phyloP scores from a whole-genome alignment of 1,140 invertebrate species.

The Euwallacea similis region DNA sequence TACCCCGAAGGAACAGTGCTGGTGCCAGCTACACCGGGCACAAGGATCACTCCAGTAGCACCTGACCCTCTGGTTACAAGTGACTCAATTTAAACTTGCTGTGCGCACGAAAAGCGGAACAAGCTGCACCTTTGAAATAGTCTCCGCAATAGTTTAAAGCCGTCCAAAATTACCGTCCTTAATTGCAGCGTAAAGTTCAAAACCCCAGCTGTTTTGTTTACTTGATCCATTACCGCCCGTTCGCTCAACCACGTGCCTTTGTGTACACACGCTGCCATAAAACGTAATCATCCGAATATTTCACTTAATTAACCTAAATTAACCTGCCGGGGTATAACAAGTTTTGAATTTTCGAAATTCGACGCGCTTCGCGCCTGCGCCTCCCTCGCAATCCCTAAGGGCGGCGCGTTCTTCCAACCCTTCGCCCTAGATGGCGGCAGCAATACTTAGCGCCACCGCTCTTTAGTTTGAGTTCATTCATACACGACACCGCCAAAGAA shows the following conservation, averaged over 20 bases:
- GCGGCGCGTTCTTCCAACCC: neutral
- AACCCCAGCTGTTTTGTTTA: slow-evolving; percentile 27
- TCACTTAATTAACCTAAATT: neutral
- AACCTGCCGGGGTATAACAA: neutral
- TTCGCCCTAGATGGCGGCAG: slow-evolving; percentile 4
- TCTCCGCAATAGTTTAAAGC: neutral
- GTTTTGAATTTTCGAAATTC: slow-evolving; percentile 6
- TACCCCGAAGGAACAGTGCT: neutral
- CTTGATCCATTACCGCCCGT: slow-evolving; percentile 18
- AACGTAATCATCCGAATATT: slow-evolving; percentile 3
- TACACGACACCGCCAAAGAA: slow-evolving; percentile 4
- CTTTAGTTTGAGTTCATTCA: neutral
- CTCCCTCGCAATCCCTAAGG: neutral
- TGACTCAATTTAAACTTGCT: neutral
- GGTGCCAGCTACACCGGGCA: neutral
- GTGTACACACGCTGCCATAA: slow-evolving; percentile 4
- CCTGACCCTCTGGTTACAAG: neutral
- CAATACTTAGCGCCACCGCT: neutral
- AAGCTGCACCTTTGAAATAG: neutral
- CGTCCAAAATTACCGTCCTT: too few relatives aligned
- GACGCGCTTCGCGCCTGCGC: neutral
- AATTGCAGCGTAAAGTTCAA: slow-evolving; percentile 15
- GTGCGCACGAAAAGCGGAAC: neutral
- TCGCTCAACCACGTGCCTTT: slow-evolving; percentile 18
- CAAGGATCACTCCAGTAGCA: too few relatives aligned